These are phyloP conservation scores for Cataglyphis rosenhaueri DNA, from an alignment of 2,888 invertebrate species.

Conservation along the genomic window DNA sequence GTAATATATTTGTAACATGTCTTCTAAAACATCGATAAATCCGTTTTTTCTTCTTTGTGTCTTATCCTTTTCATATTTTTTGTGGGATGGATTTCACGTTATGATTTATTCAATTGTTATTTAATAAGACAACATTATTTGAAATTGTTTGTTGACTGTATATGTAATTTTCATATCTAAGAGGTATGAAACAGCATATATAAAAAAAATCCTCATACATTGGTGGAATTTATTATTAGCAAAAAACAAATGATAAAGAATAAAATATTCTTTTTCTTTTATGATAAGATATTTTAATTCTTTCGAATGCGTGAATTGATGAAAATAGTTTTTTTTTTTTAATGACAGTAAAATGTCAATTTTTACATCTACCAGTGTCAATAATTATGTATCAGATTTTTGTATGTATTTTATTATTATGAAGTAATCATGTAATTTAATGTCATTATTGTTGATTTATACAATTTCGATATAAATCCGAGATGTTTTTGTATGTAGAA, in stretches of 20 bases:
- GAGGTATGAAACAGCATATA: background rate
- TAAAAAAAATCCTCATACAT: slow-evolving; percentile 8
- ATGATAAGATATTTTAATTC: background rate
- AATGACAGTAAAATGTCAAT: slow-evolving; percentile 28
- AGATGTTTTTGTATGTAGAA: background rate
- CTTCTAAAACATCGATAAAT: slow-evolving; percentile 19
- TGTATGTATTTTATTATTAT: slow-evolving; percentile 39
- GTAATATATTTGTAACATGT: slow-evolving; percentile 16
- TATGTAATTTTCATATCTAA: background rate
- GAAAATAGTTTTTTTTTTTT: slow-evolving; percentile 4
- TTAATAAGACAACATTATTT: slow-evolving; percentile 2
- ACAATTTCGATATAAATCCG: slow-evolving; percentile 4
- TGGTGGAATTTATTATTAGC: slow-evolving; percentile 7
- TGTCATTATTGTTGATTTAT: slow-evolving; percentile 26
- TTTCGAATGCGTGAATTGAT: background rate
- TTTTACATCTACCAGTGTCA: slow-evolving; percentile 60
- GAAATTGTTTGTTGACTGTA: slow-evolving; percentile 8
- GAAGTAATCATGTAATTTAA: slow-evolving; percentile 10
- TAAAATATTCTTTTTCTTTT: slow-evolving; percentile 10
- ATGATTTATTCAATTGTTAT: slow-evolving; percentile 1
- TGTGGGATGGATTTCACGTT: background rate
- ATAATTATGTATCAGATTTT: slow-evolving; percentile 58
- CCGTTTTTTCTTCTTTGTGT: background rate
- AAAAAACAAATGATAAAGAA: background rate
- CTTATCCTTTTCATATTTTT: background rate